Evolutionary conservation across 2,113 vertebrate species (phyloP).

Genomic region (Microtus montanus): DNA sequence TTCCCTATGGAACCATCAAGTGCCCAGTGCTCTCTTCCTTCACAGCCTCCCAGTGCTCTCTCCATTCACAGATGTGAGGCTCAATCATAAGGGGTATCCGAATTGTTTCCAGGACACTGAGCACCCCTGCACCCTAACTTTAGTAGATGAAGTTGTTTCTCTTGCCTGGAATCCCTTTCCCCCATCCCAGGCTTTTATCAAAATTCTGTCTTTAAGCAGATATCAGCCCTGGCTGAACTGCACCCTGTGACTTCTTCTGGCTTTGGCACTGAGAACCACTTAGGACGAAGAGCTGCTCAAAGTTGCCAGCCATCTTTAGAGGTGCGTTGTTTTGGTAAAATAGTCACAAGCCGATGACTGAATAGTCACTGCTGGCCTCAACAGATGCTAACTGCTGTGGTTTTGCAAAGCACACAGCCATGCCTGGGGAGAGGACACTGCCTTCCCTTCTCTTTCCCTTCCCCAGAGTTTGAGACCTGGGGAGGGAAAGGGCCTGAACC

Average conservation of each 20-base stretch:
- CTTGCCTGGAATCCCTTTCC: background rate
- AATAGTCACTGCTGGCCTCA: background rate
- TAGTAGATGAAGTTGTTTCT: background rate
- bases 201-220: background rate
- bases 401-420: background rate
- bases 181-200: background rate
- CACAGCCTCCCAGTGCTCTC: background rate
- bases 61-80: background rate
- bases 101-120: background rate
- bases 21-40: background rate
- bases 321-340: slow-evolving; percentile 35
- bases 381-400: slow-evolving; percentile 16
- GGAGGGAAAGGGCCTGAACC: background rate
- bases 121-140: background rate
- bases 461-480: background rate
- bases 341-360: background rate
- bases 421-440: background rate
- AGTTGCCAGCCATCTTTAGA: background rate
- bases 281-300: slow-evolving; percentile 3
- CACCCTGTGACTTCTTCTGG: background rate
- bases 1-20: background rate
- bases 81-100: background rate
- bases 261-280: background rate
- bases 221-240: background rate
- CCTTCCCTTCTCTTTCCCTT: background rate